phyloP scores from a whole-genome alignment of 2,113 vertebrate species.

The Erythrolamprus reginae region DNA sequence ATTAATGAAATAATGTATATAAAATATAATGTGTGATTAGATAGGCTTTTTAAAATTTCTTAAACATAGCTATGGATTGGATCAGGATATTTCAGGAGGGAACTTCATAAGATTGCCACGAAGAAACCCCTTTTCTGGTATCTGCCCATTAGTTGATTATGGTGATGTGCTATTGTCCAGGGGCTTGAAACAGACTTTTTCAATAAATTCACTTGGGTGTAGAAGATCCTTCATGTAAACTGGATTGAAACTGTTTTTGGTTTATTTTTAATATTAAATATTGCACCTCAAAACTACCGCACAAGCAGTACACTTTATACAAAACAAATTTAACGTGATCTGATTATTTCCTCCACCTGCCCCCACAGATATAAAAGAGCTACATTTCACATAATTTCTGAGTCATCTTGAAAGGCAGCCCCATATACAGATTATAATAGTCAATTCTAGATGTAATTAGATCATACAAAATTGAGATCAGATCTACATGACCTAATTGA shows the following conservation, averaged over 20 bases:
- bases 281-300: neutral
- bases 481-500: neutral
- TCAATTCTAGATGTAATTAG: neutral
- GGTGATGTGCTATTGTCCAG: neutral
- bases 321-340: neutral
- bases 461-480: neutral
- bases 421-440: neutral
- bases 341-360: neutral
- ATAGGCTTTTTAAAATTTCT: neutral
- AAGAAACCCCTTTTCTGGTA: neutral
- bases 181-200: neutral
- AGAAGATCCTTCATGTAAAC: neutral
- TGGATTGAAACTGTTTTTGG: neutral
- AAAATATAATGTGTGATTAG: neutral
- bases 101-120: neutral
- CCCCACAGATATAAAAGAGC: neutral
- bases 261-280: neutral
- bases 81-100: neutral
- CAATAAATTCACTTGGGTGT: neutral
- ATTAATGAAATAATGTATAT: neutral
- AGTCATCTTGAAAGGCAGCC: neutral
- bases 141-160: neutral
- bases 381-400: neutral
- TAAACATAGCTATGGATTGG: neutral
- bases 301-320: neutral